Conservation (phyloP, 37 sponge, comb jelly and placozoan species). For the Chondrilla cf. caribensis region DNA sequence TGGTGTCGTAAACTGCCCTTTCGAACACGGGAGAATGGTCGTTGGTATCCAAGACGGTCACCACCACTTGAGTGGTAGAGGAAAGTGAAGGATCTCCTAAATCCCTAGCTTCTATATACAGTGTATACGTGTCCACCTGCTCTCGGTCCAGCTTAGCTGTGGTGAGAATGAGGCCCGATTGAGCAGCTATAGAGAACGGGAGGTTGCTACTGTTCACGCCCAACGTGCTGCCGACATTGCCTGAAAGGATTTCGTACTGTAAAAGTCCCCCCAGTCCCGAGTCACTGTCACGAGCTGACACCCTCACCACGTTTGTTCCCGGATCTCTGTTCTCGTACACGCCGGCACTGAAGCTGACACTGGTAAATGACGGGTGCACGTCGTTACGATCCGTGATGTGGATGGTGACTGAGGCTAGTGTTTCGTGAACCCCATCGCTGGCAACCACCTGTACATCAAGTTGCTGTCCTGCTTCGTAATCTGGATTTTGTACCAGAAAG, state of each 20-base stretch:
- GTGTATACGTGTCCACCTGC: slow-evolving; percentile 24
- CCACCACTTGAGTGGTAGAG: background rate
- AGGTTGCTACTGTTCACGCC: background rate
- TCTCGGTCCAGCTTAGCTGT: slow-evolving; percentile 47
- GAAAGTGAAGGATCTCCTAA: slow-evolving; percentile 16
- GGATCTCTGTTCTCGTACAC: slow-evolving; percentile 41
- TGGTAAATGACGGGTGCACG: slow-evolving; percentile 41
- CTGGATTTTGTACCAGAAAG: slow-evolving; percentile 32
- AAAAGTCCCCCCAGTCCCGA: slow-evolving; percentile 46
- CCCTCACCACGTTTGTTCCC: slow-evolving; percentile 30
- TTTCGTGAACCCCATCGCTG: slow-evolving; percentile 36
- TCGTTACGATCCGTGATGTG: slow-evolving; percentile 54
- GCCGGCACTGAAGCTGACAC: background rate
- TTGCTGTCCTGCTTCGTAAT: slow-evolving; percentile 33
- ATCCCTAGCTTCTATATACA: slow-evolving; percentile 52
- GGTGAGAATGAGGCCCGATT: slow-evolving; percentile 34
- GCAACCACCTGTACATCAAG: slow-evolving; percentile 51
- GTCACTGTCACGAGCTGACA: slow-evolving; percentile 65
- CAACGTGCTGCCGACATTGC: background rate
- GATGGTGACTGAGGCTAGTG: slow-evolving; percentile 35
- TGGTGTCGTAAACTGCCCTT: background rate
- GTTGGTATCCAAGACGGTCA: slow-evolving; percentile 41
- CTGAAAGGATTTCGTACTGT: slow-evolving; percentile 30
- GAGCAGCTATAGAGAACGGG: background rate
- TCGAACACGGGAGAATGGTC: slow-evolving; percentile 20